Percentiles rank a stretch among this genome's conserved stretches.
These are phyloP conservation scores for Urechis unicinctus DNA, from an alignment of 2,888 invertebrate species.

Conservation along the genomic window DNA sequence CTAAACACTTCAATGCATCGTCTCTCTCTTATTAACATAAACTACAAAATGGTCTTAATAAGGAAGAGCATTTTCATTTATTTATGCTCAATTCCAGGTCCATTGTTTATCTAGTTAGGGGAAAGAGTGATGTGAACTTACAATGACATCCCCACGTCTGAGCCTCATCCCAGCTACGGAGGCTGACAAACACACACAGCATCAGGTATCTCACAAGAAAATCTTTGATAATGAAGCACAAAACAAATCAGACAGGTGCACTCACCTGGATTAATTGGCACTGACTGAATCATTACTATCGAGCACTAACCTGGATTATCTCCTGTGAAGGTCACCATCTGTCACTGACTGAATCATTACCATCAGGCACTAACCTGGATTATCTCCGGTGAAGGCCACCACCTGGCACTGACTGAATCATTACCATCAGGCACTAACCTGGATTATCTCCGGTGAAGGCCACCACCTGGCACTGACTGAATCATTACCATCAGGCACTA, in stretches of 20 bases:
- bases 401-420: conserved; percentile 79
- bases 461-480: no score
- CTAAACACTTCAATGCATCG: no score
- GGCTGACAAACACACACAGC: conserved; percentile 30
- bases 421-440: no score
- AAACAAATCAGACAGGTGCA: no score
- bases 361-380: conserved; percentile 57
- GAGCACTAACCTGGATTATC: no score
- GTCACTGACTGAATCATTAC: not conserved
- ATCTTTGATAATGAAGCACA: no score
- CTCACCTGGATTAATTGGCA: no score
- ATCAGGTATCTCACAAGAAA: no score
- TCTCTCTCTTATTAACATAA: no score
- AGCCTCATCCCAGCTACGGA: conserved; percentile 69
- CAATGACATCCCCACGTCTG: conserved; percentile 72
- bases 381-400: conserved; percentile 90
- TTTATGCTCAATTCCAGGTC: not conserved
- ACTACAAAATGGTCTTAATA: conserved; percentile 1
- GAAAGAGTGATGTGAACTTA: conserved; percentile 55
- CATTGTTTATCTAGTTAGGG: no score
- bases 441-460: no score
- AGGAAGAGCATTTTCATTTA: not conserved
- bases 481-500: conserved; percentile 3
- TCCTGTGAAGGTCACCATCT: not conserved
- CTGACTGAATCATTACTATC: no score